Evolutionary conservation across 2,797 vertebrate species (phyloP).

Genomic region (Anguilla megastoma): DNA sequence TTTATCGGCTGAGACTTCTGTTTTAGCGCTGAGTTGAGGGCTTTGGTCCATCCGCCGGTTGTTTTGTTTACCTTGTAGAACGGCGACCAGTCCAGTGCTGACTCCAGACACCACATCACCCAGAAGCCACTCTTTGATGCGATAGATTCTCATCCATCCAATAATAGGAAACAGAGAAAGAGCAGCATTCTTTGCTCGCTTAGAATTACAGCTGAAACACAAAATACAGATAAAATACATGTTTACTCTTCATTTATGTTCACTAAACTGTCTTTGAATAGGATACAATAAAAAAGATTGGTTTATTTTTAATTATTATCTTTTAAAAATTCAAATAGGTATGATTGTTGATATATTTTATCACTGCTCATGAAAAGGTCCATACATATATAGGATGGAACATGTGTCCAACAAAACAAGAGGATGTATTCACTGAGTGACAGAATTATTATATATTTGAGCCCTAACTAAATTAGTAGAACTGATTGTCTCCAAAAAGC

Average conservation of each 20-base stretch:
- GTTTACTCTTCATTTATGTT: not conserved
- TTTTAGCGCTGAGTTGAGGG: not conserved
- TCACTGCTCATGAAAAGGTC: not conserved
- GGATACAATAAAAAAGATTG: not conserved
- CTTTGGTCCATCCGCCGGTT: not conserved
- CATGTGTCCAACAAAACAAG: not conserved
- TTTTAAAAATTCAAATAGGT: not conserved
- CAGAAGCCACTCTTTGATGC: slow-evolving; percentile 85
- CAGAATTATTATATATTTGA: not conserved
- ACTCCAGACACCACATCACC: slow-evolving; percentile 88
- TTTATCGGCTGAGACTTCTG: not conserved
- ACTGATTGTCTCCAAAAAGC: not conserved
- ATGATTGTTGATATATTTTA: not conserved
- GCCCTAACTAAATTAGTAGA: not conserved
- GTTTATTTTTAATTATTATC: not conserved
- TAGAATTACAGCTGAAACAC: slow-evolving; percentile 78
- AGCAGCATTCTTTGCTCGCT: slow-evolving; percentile 74
- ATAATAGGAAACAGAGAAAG: slow-evolving; percentile 79
- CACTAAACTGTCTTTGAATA: not conserved
- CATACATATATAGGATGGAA: not conserved
- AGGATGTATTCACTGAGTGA: not conserved
- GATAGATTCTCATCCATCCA: slow-evolving; percentile 87
- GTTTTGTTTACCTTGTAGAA: slow-evolving; percentile 85
- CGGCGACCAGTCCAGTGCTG: slow-evolving; percentile 90
- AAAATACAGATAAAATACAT: not conserved